Conservation (phyloP, 1,140 invertebrate genomes). For the Drosophila takahashii region DNA sequence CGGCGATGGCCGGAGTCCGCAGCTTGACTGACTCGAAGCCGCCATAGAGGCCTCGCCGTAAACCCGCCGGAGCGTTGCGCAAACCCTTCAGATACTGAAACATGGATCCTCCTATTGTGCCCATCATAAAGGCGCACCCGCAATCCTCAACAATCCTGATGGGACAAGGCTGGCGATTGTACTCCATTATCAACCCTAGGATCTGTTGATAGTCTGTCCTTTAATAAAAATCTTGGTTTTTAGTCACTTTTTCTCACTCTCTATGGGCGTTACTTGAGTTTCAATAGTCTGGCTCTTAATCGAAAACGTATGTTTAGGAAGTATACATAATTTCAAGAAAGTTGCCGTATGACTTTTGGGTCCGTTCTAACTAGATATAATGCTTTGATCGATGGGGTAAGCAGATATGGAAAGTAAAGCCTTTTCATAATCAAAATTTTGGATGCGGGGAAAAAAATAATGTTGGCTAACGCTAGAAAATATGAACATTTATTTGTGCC, state of each 20-base stretch:
- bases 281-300: neutral
- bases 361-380: neutral
- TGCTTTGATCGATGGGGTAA: neutral
- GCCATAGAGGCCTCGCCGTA: slow-evolving; percentile 55
- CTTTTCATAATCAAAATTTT: neutral
- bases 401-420: neutral
- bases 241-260: too few species aligned
- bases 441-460: too few species aligned
- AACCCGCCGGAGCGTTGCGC: slow-evolving; percentile 53
- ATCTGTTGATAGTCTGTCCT: neutral
- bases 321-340: neutral
- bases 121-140: slow-evolving; percentile 72
- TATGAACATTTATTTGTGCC: too few species aligned
- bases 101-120: slow-evolving; percentile 59
- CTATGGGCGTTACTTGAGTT: neutral
- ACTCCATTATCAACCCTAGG: slow-evolving; percentile 41
- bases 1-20: slow-evolving; percentile 63
- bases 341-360: neutral
- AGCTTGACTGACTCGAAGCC: slow-evolving; percentile 59
- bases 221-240: neutral
- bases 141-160: slow-evolving; percentile 71
- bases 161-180: slow-evolving; percentile 69
- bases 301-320: neutral
- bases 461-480: too few species aligned
- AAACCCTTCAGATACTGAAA: slow-evolving; percentile 64